A percentile compares a stretch with the other conserved stretches of the same genome.
These are phyloP conservation scores for Drosophila algonquin DNA, from an alignment of 2,888 invertebrate species.

Conservation along the genomic window DNA sequence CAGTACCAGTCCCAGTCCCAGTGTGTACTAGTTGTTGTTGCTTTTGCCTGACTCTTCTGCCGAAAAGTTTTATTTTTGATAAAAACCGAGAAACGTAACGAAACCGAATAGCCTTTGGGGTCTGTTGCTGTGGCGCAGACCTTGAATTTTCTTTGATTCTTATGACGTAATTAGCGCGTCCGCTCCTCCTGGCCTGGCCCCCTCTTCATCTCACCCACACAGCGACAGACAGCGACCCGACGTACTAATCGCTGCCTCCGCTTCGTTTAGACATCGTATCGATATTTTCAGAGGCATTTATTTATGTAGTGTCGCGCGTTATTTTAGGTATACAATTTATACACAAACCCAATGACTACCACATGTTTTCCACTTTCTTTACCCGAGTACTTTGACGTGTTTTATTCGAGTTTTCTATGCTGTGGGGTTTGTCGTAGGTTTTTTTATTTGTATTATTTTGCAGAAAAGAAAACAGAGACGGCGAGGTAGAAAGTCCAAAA, in stretches of 20 bases:
- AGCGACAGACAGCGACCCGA: slow-evolving; percentile 53
- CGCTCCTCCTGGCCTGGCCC: slow-evolving; percentile 40
- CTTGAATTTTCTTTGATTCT: slow-evolving; percentile 83
- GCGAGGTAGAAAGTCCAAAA: slow-evolving; percentile 69
- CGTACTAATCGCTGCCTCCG: slow-evolving; percentile 69
- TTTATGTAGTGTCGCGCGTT: slow-evolving; percentile 67
- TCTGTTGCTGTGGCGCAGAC: slow-evolving; percentile 69
- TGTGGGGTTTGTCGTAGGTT: slow-evolving; percentile 26
- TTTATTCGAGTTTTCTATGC: slow-evolving; percentile 10
- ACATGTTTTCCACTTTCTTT: slow-evolving; percentile 33
- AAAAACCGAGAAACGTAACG: slow-evolving; percentile 66
- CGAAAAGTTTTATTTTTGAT: slow-evolving; percentile 71
- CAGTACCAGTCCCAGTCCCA: slow-evolving; percentile 31
- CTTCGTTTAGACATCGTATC: slow-evolving; percentile 78
- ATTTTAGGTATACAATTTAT: slow-evolving; percentile 42
- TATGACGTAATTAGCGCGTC: slow-evolving; percentile 83
- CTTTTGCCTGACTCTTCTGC: slow-evolving; percentile 31
- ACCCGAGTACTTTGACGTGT: slow-evolving; percentile 4
- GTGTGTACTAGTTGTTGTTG: slow-evolving; percentile 45
- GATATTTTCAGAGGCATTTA: slow-evolving; percentile 73
- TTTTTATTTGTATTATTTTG: slow-evolving; percentile 57
- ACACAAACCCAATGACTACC: slow-evolving; percentile 28
- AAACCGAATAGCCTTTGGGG: slow-evolving; percentile 72
- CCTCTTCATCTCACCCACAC: slow-evolving; percentile 26
- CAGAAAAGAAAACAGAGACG: slow-evolving; percentile 62